Evolutionary conservation across 2,888 invertebrate genomes (phyloP).

Genomic region (Cremastinae sp.): DNA sequence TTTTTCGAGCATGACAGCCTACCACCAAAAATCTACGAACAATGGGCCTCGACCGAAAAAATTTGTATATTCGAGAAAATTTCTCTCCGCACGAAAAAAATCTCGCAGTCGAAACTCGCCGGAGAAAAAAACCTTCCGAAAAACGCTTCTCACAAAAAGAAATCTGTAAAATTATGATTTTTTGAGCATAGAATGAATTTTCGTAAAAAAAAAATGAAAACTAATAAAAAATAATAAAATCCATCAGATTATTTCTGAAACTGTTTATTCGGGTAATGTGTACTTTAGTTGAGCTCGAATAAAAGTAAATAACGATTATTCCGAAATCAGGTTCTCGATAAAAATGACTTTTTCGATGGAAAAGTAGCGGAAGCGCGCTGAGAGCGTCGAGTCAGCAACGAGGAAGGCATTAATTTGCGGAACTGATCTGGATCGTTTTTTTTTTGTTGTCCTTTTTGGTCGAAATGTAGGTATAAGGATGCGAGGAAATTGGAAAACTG

Average conservation of each 20-base stretch:
- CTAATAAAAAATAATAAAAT: too few species aligned
- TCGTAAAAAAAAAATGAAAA: too few species aligned
- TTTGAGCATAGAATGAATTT: too few species aligned
- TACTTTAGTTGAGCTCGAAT: background rate
- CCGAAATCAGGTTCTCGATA: too few species aligned
- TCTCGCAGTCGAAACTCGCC: too few species aligned
- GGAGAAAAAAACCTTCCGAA: background rate
- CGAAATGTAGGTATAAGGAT: slow-evolving; percentile 61
- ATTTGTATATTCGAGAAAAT: background rate
- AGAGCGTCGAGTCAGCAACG: slow-evolving; percentile 6
- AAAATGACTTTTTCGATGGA: background rate
- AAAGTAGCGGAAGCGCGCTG: background rate
- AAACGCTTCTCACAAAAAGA: background rate
- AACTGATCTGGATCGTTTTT: slow-evolving; percentile 35
- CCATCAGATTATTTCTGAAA: too few species aligned
- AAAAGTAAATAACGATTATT: too few species aligned
- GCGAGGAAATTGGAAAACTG: slow-evolving; percentile 69
- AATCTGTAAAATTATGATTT: too few species aligned
- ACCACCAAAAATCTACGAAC: slow-evolving; percentile 5
- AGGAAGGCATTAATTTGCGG: slow-evolving; percentile 40
- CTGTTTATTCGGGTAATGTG: too few species aligned
- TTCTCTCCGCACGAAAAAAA: slow-evolving; percentile 5
- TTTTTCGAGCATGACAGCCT: slow-evolving; percentile 33
- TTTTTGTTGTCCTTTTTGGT: slow-evolving; percentile 21
- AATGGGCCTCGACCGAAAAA: slow-evolving; percentile 10